A percentile compares a stretch with the other conserved stretches of the same genome.
phyloP scores from a whole-genome alignment of 2,113 vertebrate species.

The Laticauda laticaudata region DNA sequence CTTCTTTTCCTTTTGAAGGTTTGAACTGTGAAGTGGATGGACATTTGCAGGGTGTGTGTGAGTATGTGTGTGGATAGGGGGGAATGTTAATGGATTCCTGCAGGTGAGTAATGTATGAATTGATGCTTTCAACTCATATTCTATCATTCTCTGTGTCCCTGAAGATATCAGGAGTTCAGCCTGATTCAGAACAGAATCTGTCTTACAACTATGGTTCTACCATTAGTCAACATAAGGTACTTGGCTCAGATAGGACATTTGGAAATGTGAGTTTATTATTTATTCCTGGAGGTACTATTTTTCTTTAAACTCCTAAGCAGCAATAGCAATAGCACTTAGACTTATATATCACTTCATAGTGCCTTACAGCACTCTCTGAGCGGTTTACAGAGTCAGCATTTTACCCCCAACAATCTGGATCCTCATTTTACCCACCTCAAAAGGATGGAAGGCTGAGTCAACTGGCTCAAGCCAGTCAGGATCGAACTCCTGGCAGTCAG shows the following conservation, averaged over 20 bases:
- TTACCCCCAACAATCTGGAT: too few species aligned
- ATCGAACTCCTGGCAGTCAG: too few species aligned
- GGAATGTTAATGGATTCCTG: neutral
- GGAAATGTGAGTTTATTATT: neutral
- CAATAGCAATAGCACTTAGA: neutral
- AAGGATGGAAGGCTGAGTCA: too few species aligned
- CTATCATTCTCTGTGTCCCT: neutral
- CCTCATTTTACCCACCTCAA: too few species aligned
- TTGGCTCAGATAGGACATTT: neutral
- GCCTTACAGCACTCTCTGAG: too few species aligned
- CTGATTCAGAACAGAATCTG: neutral
- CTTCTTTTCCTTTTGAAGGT: neutral
- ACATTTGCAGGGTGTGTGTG: neutral
- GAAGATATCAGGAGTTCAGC: neutral
- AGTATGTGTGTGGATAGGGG: neutral
- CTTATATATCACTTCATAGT: too few species aligned
- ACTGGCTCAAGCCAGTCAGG: too few species aligned
- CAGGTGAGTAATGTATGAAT: neutral
- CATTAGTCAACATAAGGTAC: neutral
- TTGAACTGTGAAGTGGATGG: neutral
- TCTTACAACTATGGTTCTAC: neutral
- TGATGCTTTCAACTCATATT: neutral
- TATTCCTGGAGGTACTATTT: neutral
- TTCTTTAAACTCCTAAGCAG: neutral
- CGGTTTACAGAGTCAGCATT: too few species aligned